Evolutionary conservation across 2,797 vertebrate genomes (phyloP).

Genomic region (Peromyscus attwateri): DNA sequence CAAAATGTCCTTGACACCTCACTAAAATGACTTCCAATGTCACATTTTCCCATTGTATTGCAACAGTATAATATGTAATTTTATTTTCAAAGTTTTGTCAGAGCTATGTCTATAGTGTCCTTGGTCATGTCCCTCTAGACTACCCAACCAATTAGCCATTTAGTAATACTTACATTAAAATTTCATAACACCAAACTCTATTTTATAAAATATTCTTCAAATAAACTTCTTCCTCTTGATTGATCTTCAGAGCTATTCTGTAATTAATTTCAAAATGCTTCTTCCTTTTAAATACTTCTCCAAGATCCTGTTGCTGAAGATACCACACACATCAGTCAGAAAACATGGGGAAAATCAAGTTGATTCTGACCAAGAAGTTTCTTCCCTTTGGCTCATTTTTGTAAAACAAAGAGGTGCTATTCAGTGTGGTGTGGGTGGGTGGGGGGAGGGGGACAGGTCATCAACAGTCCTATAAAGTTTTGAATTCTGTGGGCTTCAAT

Average conservation of each 20-base stretch:
- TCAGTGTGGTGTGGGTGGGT: too few species aligned
- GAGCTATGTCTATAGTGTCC: background rate
- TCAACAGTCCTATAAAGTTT: too few species aligned
- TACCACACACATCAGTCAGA: background rate
- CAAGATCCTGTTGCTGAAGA: background rate
- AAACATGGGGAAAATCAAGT: background rate
- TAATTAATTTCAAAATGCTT: conserved; percentile 30
- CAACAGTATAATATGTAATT: background rate
- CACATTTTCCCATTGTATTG: background rate
- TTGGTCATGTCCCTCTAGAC: background rate
- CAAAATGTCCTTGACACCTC: conserved; percentile 25
- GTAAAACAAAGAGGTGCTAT: background rate
- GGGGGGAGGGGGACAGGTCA: too few species aligned
- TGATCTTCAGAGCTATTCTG: background rate
- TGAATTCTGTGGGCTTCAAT: background rate
- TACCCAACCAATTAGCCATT: background rate
- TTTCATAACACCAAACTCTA: background rate
- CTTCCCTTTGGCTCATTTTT: background rate
- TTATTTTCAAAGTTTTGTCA: background rate
- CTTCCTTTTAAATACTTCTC: background rate
- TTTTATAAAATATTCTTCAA: conserved; percentile 39
- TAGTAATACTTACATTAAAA: conserved; percentile 7
- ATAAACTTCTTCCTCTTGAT: conserved; percentile 1
- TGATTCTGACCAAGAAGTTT: background rate
- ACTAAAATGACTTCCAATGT: background rate